Evolutionary conservation across 2,113 vertebrate species (phyloP).

Genomic region (Datnioides undecimradiatus): DNA sequence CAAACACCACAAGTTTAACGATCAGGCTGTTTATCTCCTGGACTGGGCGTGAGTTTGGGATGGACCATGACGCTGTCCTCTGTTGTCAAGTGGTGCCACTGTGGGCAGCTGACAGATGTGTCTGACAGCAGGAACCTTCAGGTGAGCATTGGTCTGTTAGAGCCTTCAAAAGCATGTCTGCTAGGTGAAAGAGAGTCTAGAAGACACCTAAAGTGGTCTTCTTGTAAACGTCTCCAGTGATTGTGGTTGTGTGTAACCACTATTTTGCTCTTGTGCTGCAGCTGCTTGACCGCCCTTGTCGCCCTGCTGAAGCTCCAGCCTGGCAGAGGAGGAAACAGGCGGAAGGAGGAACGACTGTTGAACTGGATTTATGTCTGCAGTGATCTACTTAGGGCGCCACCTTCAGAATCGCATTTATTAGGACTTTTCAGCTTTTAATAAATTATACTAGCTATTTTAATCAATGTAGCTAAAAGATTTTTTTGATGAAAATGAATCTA

Average conservation of each 20-base stretch:
- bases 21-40: conserved; percentile 68
- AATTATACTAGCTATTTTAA: background rate
- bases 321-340: background rate
- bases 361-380: background rate
- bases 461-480: background rate
- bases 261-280: background rate
- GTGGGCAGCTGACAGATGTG: conserved; percentile 41
- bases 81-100: conserved; percentile 59
- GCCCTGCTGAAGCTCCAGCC: background rate
- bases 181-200: too few relatives aligned
- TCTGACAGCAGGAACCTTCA: conserved; percentile 33
- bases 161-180: too few relatives aligned
- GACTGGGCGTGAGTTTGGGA: conserved; percentile 68
- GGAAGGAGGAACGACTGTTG: background rate
- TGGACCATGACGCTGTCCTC: conserved; percentile 65
- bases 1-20: conserved; percentile 55
- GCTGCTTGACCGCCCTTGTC: conserved; percentile 20
- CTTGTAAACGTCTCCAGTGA: too few relatives aligned
- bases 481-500: background rate
- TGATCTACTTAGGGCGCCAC: background rate
- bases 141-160: conserved; percentile 11
- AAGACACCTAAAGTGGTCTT: too few relatives aligned
- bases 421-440: background rate
- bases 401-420: background rate
- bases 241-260: background rate